A percentile compares a stretch with the other conserved stretches of the same genome.
Conservation (phyloP, 2,888 invertebrate species). For the Pyrocoelia pectoralis region DNA sequence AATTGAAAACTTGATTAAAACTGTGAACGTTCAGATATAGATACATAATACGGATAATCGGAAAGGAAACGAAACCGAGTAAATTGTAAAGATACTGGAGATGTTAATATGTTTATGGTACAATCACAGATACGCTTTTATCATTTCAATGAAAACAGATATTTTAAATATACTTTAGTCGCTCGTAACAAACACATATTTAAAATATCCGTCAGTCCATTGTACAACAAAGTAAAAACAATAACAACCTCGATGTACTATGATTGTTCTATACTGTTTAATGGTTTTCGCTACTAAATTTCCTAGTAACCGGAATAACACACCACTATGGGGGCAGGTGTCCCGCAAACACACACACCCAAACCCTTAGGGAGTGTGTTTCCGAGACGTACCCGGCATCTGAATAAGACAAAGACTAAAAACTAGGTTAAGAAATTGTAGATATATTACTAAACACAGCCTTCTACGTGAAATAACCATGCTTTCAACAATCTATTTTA, state of each 20-base stretch:
- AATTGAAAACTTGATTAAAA: not conserved
- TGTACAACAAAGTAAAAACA: conserved; percentile 33
- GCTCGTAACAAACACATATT: conserved; percentile 31
- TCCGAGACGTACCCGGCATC: not conserved
- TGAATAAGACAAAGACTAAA: conserved; percentile 2
- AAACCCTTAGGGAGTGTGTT: too few species aligned
- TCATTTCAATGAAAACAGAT: conserved; percentile 34
- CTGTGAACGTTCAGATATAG: not conserved
- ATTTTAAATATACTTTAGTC: conserved; percentile 35
- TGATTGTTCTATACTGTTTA: conserved; percentile 34
- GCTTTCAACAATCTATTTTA: conserved; percentile 15
- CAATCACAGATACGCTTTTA: conserved; percentile 52
- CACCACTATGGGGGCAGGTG: not conserved
- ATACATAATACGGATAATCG: not conserved
- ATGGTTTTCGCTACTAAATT: conserved; percentile 16
- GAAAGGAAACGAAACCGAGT: not conserved
- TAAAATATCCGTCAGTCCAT: conserved; percentile 34
- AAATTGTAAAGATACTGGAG: conserved; percentile 17
- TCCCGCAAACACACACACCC: not conserved
- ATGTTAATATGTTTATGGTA: conserved; percentile 39
- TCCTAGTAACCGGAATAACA: conserved; percentile 17
- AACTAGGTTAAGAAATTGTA: conserved; percentile 23
- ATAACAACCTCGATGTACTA: conserved; percentile 36
- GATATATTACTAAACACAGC: conserved; percentile 36
- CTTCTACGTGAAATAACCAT: conserved; percentile 37